Conservation (phyloP, 2,888 invertebrate genomes). For the Cataglyphis altisquamis region DNA sequence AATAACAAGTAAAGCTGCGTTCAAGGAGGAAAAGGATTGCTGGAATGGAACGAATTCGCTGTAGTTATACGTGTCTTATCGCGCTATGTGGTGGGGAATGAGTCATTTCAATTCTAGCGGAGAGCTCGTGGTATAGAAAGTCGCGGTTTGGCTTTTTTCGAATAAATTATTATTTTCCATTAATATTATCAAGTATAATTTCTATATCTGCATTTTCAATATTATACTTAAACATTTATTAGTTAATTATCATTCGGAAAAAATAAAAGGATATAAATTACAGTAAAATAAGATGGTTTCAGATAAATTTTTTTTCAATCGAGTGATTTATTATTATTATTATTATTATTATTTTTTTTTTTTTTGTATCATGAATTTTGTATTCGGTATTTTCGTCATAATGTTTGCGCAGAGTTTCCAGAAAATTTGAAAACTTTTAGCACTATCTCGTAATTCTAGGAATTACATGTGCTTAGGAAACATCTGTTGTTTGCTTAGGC, state of each 20-base stretch:
- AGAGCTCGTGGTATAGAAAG: slow-evolving; percentile 23
- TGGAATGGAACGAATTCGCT: slow-evolving; percentile 58
- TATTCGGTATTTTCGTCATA: neutral
- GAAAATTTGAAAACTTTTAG: neutral
- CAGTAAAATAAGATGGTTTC: neutral
- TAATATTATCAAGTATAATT: neutral
- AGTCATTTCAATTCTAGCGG: slow-evolving; percentile 56
- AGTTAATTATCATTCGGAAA: neutral
- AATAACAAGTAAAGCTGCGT: slow-evolving; percentile 24
- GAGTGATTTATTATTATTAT: neutral
- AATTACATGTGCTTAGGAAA: neutral
- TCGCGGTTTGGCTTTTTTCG: neutral
- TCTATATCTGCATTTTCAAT: neutral
- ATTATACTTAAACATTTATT: neutral
- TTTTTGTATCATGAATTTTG: neutral
- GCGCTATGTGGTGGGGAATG: slow-evolving; percentile 50
- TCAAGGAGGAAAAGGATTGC: slow-evolving; percentile 54
- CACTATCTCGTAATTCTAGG: slow-evolving; percentile 1
- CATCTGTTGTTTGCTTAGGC: slow-evolving; percentile 43
- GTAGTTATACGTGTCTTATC: slow-evolving; percentile 61
- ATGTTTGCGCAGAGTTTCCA: neutral
- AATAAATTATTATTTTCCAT: slow-evolving; percentile 29
- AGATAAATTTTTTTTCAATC: neutral
- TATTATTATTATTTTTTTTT: neutral
- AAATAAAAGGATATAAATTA: neutral